Evolutionary conservation across 2,797 vertebrate genomes (phyloP), one percentile per base, ranked within the genome.

Genomic region (Acipenser oxyrinchus): DNA sequence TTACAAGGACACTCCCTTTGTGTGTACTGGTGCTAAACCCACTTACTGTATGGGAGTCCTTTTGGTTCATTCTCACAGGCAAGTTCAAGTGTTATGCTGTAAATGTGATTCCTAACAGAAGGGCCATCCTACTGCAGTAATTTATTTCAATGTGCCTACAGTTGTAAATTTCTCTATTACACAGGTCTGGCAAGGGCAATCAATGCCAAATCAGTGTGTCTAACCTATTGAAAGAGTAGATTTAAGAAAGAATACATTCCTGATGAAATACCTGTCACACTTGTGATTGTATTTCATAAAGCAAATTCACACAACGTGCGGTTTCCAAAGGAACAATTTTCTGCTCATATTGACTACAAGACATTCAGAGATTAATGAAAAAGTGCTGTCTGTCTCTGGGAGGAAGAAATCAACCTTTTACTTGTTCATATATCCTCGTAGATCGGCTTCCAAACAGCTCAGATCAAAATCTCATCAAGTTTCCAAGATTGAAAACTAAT

Each of bases 401-500:
- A 84, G 82, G 15, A 18, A 18, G 75, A 63, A 72, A 78, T 86
- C 83, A 73, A 79, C 79, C 71, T 72, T 83, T 87, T 81, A 89
- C 88, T 90, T 85, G 87, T 78, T 84, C 84, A 89, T 89, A 93
- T 93, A 93, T 94, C 91, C 87, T 90, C 75, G 70, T 78, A 81
- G 88, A 89, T 92, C 89, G 89, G 86, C 83, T 83, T 72, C 80
- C 78, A 79, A 86, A 84, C 82, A 86, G 83, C 83, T 85, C 78
- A 75, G 92, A 93, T 96, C 92, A 93, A 89, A 93, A 90, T 89
- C 92, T 93, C 91, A 95, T 95, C 90, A 91, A 87, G 88, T 88
- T 85, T 77, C 81, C 73, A 79, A 93, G 90, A 97, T 97, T 97
- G 96, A 95, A 97, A 95, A 91, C 88, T 89, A 91, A 94, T 95